These are phyloP conservation scores for Australoheros scitulus DNA, from an alignment of 2,113 vertebrate species.

Conservation along the genomic window DNA sequence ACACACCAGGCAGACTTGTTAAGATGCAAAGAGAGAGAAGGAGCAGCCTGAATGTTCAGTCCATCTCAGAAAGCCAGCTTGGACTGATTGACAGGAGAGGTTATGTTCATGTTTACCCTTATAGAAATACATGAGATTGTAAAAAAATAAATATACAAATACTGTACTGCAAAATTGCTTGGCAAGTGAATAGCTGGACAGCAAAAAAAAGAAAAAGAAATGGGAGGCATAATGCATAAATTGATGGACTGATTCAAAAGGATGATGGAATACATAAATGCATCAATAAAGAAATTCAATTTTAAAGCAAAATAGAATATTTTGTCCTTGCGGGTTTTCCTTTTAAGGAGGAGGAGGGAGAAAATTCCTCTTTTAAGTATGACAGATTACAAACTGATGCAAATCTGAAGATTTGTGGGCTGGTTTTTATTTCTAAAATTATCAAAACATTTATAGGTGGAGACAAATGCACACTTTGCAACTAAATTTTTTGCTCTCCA, in stretches of 20 bases:
- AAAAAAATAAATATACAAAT: constrained; percentile 23
- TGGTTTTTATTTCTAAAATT: background rate
- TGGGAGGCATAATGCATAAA: constrained; percentile 62
- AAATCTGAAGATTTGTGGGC: background rate
- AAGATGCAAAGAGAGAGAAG: constrained; percentile 44
- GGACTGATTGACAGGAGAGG: constrained; percentile 63
- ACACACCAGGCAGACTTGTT: constrained; percentile 56
- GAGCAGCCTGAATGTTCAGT: constrained; percentile 41
- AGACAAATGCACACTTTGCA: background rate
- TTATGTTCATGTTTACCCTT: constrained; percentile 56
- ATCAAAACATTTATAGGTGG: background rate
- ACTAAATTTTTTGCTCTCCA: background rate
- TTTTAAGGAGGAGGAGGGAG: background rate
- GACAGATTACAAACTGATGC: background rate
- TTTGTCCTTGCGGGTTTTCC: constrained; percentile 28
- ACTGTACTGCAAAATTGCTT: constrained; percentile 42
- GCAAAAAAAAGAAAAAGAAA: constrained; percentile 30
- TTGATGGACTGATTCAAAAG: constrained; percentile 55
- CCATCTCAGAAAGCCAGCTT: constrained; percentile 27
- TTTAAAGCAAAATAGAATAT: constrained; percentile 54
- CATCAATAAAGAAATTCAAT: constrained; percentile 66
- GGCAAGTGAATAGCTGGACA: constrained; percentile 51
- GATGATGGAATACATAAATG: constrained; percentile 75
- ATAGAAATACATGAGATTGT: constrained; percentile 67
- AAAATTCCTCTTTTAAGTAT: constrained; percentile 7